phyloP scores from a whole-genome alignment of 2,797 vertebrate genomes.

The Ataeniobius toweri region DNA sequence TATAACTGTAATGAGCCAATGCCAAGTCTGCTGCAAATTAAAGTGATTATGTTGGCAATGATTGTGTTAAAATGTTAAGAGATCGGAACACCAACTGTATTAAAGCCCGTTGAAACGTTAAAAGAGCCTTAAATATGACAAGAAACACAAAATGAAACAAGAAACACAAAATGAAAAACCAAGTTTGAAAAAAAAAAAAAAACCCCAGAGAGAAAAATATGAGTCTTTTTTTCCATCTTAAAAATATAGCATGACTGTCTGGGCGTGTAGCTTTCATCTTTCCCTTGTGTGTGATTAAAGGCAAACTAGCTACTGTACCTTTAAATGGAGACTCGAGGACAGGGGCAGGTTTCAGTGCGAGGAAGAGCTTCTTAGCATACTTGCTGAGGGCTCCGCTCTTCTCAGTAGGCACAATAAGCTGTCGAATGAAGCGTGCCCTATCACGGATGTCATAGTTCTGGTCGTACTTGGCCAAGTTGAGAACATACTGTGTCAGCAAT shows the following conservation, averaged over 20 bases:
- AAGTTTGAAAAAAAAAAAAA: neutral
- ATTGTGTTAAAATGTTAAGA: no score
- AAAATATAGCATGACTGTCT: neutral
- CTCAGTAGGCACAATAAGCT: slow-evolving; percentile 95
- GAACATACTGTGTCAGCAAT: slow-evolving; percentile 95
- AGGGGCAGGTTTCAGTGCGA: slow-evolving; percentile 95
- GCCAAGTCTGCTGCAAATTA: neutral
- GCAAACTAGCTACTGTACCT: slow-evolving; percentile 78
- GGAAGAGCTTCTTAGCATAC: slow-evolving; percentile 97
- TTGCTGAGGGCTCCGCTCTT: slow-evolving; percentile 96
- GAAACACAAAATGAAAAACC: neutral
- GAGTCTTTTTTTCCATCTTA: neutral
- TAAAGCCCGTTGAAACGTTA: neutral
- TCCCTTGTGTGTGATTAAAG: neutral
- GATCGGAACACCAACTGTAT: neutral
- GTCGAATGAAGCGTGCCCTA: slow-evolving; percentile 94
- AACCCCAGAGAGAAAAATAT: neutral
- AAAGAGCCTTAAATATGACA: neutral
- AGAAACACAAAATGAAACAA: neutral
- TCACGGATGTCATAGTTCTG: slow-evolving; percentile 99
- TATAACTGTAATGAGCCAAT: neutral
- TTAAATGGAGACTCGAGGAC: slow-evolving; percentile 97
- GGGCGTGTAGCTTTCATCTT: neutral
- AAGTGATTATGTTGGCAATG: neutral
- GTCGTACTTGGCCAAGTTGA: slow-evolving; percentile 98